Conservation (phyloP, 2,888 invertebrate genomes). For the Saturnia japonica region DNA sequence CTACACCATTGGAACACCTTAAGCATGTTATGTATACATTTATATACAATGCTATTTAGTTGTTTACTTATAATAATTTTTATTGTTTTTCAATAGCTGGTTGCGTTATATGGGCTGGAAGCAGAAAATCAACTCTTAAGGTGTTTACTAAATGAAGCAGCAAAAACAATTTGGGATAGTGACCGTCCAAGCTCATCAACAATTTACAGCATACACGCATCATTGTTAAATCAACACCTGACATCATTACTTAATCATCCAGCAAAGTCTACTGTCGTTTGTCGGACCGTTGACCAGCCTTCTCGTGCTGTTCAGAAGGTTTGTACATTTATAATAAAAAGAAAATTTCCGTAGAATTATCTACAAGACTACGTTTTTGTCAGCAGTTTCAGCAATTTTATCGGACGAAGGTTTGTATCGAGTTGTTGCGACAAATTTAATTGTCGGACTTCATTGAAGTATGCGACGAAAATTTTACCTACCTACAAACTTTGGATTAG, state of each 20-base stretch:
- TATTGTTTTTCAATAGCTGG: slow-evolving; percentile 83
- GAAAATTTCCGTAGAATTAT: background rate
- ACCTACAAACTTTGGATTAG: too few relatives aligned
- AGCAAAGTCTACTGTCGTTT: slow-evolving; percentile 92
- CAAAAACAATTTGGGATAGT: slow-evolving; percentile 88
- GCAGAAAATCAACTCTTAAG: slow-evolving; percentile 98
- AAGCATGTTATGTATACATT: background rate
- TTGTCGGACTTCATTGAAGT: too few relatives aligned
- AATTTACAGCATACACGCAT: slow-evolving; percentile 90
- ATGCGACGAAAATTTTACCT: too few relatives aligned
- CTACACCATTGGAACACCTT: background rate
- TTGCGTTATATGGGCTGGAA: slow-evolving; percentile 96
- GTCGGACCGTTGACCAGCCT: slow-evolving; percentile 93
- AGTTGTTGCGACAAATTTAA: too few relatives aligned
- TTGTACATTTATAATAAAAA: slow-evolving; percentile 46
- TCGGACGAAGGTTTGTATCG: too few relatives aligned
- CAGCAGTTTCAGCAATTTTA: too few relatives aligned
- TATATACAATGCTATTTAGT: background rate
- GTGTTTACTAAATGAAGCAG: slow-evolving; percentile 91
- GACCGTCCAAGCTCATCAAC: slow-evolving; percentile 85
- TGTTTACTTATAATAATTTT: background rate
- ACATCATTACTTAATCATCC: slow-evolving; percentile 91
- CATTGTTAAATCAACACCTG: slow-evolving; percentile 76
- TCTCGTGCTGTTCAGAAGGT: slow-evolving; percentile 85
- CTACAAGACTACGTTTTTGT: background rate